phyloP scores from a whole-genome alignment of 2,113 vertebrate species.

The Picathartes gymnocephalus region DNA sequence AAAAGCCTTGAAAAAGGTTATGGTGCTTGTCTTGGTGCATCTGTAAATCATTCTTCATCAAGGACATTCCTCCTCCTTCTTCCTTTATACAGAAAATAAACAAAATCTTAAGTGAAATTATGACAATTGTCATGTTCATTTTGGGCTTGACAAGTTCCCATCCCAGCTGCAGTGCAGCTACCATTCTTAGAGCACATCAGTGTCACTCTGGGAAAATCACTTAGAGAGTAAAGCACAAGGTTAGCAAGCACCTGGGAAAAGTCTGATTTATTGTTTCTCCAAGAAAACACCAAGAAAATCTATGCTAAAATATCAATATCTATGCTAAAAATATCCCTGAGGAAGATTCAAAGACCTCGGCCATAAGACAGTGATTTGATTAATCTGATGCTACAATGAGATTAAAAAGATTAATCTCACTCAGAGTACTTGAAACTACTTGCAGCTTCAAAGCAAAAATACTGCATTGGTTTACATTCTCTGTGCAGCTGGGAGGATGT shows the following conservation, averaged over 20 bases:
- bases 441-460: neutral
- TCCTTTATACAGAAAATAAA: neutral
- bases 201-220: neutral
- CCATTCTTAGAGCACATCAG: neutral
- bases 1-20: neutral
- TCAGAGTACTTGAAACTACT: neutral
- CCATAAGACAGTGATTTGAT: neutral
- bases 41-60: neutral
- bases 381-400: neutral
- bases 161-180: neutral
- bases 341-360: neutral
- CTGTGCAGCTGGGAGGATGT: neutral
- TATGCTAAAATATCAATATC: neutral
- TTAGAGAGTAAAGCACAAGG: neutral
- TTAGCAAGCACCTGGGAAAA: neutral
- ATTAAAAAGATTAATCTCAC: neutral
- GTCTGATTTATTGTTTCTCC: neutral
- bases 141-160: neutral
- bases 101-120: neutral
- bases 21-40: neutral
- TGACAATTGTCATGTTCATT: neutral
- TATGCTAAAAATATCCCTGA: neutral
- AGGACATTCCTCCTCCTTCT: neutral
- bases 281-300: neutral
- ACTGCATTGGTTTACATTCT: neutral